Evolutionary conservation across 2,797 vertebrate species (phyloP), one percentile per base, ranked within the genome.

Genomic region (Parotocinclus haroldoi): DNA sequence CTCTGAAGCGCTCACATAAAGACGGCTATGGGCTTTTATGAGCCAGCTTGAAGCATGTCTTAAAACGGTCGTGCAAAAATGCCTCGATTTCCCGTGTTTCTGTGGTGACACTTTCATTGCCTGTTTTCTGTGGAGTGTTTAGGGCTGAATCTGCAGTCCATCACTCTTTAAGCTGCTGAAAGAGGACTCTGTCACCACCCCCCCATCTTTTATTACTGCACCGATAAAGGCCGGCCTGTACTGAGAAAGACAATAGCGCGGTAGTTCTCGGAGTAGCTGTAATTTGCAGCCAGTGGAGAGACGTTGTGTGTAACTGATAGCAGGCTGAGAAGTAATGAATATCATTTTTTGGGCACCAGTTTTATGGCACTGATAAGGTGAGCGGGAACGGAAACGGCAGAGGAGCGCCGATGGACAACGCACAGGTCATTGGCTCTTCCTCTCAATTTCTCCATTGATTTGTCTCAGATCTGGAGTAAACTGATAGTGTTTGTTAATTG

Each of bases 271-370:
- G 76, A 75, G 72, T 78, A 63, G 51, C 44, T 77, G 81, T 91
- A 85, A 91, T 91, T 92, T 90, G 51, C 79, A 53, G 72, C 67
- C 78, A 72, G 70, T 55, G 58, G 84, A 86, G 89, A 87, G 89
- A 87, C 89, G 88, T 93, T 93, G 71, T 93, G 89, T 93, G 92
- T 92, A 90, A 89, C 91, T 91, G 93, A 94, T 94, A 93, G 92
- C 86, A 87, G 88, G 91, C 90, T 89, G 89, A 93, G 91, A 94
- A 92, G 92, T 91, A 93, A 93, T 95, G 92, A 93, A 92, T 92
- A 92, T 94, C 81, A 92, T 83, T 81, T 85, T 79, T 92, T 91
- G 89, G 88, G 92, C 89, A 90, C 83, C 87, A 91, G 89, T 94
- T 89, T 81, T 77, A 79, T 78, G 75, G 77, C n/a, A 13, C 71